Evolutionary conservation across 2,797 vertebrate species (phyloP).

Genomic region (Calcarius lapponicus): DNA sequence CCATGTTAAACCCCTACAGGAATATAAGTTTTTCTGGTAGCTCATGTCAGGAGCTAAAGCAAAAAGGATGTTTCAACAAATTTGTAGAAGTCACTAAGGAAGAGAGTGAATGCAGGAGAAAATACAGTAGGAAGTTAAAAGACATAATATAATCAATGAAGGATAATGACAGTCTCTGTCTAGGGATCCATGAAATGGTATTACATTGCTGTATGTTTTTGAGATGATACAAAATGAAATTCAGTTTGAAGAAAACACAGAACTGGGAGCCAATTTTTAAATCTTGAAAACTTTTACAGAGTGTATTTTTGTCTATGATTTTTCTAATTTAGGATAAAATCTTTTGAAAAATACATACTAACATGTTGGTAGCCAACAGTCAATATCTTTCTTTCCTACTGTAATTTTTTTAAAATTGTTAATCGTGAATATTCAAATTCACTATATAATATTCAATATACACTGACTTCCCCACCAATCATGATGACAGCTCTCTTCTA

Average conservation of each 20-base stretch:
- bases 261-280: background rate
- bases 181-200: background rate
- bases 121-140: background rate
- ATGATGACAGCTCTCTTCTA: background rate
- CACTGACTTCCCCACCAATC: background rate
- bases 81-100: background rate
- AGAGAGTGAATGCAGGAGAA: background rate
- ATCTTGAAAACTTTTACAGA: no score
- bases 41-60: background rate
- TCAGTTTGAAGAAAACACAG: background rate
- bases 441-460: background rate
- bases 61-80: background rate
- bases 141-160: background rate
- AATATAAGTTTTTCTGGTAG: background rate
- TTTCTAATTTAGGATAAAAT: background rate
- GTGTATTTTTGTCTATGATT: background rate
- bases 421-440: background rate
- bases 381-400: background rate
- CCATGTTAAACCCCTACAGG: background rate
- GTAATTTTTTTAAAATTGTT: rapidly evolving
- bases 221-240: background rate
- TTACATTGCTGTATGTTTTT: background rate
- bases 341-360: background rate
- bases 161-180: background rate
- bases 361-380: background rate